Base-by-base conservation (phyloP, 2,888 invertebrate genomes). In the Agonopterix arenella region DNA sequence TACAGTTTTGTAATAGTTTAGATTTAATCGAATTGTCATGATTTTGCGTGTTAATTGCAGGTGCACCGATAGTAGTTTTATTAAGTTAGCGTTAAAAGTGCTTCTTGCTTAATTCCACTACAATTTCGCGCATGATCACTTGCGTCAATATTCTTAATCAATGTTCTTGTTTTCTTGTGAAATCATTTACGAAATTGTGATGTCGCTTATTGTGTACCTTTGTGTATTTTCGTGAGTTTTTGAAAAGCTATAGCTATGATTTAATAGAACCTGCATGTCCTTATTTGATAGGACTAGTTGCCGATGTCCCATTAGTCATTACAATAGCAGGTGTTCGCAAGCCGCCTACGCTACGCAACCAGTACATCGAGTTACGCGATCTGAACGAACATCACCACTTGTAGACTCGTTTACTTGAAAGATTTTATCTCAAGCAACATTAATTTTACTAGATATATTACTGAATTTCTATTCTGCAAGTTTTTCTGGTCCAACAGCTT, bases 271-370 rank as follows among this genome's bases (percentile, higher is more conserved):
- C 7, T 28, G 28, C 7, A 28, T 28, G 28, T 28, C 28, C 28
- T 28, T 28, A 28, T 28, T 28, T 28, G 28, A 28, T 28, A 5
- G 7, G 28, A 28, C 28, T 28, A 7, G 28, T 28, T 40, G 11
- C 40, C n/a, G n/a, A 11, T 40, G 5, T 40, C 11, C 10, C 40
- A 40, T n/a, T 40, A n/a, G n/a, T 10, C n/a, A 40, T 4, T 40
- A 40, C 1, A 18, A 11, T 43, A 46, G 62, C 73, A 75, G 75
- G 74, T 76, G 73, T 70, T 66, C 54, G 59, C 53, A 59, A 58
- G 60, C 11, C 40, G 11, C 43, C 43, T 43, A 43, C 43, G 11
- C 43, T 43, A 43, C 43, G 11, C 43, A 43, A 8, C 43, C 43
- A 11, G 43, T 18, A 18, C 18, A 18, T 52, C 54, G 56, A 62